Base-by-base conservation (phyloP, 1,140 invertebrate species). In the Metopolophium dirhodum region DNA sequence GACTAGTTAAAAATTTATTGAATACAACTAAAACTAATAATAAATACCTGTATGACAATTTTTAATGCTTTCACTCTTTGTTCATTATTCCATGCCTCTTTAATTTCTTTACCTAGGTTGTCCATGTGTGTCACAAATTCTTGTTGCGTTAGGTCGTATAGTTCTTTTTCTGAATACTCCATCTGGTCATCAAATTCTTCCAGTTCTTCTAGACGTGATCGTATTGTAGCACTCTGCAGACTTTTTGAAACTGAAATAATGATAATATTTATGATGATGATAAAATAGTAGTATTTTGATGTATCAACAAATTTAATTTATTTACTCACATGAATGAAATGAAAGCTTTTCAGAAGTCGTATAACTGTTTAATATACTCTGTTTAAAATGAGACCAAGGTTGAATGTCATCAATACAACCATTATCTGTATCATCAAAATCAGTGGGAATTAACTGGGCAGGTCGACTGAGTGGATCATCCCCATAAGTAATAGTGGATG, bases 61-160 rank as follows among this genome's bases (percentile, higher is more conserved):
- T 99, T 99, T 8, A 99, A 96, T 18, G 99, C 97, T 96, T 98
- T 99, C 0, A 99, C 99, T 94, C 98, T 96, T 95, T 99, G 98
- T 95, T 99, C 98, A 57, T 97, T 96, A 94, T 98, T 97, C 99
- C 99, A 99, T 1, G 98, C 98, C 95, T 96, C 95, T 49, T 98
- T 97, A 30, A 99, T 96, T 95, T 99, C 98, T 94, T 97, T 97
- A 95, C 98, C 98, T 7, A 99, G 96, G 95, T 98, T 97, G 94
- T 98, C 97, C 93, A 99, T 98, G 94, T 97, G 96, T 47, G 96
- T 96, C 1, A 98, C 97, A 96, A 99, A 99, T 95, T 99, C 98
- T 95, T 98, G 97, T 95, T 99, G 98, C 11, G 97, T 97, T 61
- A 99, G 96, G 94, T 98, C 97, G 95, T 98, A 97, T 96, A 98